Base-by-base conservation (phyloP, 1,140 invertebrate species). In the Zaprionus kolodkinae region DNA sequence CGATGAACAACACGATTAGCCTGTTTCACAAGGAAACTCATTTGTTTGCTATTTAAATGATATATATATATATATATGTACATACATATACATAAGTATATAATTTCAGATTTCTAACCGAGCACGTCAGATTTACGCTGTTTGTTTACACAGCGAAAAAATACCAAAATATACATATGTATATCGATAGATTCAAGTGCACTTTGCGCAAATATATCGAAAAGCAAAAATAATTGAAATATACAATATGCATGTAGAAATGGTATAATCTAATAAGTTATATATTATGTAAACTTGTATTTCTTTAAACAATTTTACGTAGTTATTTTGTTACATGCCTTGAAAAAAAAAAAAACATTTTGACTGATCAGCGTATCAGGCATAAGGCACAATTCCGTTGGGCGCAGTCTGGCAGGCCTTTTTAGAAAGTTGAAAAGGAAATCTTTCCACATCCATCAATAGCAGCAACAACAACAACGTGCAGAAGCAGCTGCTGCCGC, bases 391-490 rank as follows among this genome's bases (percentile, higher is more conserved):
- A 52, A 61, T 40, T 65, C 43, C 17, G 48, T 59, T 68, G 48
- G 62, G 43, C 57, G 30, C 64, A 54, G 38, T 27, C 36, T n/a
- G 43, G n/a, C 59, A 63, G 60, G 48, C 36, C 57, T 83, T 82
- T 66, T 82, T 83, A 79, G 80, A 82, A 82, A 82, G 81, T 83
- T 54, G 66, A 68, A 79, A 84, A 77, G 72, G 76, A 72, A 72
- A 76, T 76, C 56, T 76, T 61, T 76, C 73, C 45, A 45, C 40
- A 72, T 62, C 68, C 62, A 72, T 76, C 73, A 76, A 76, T 72
- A 60, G 56, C 57, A 71, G 17, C 25, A 61, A 35, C 60, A 66
- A 63, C 43, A 67, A 65, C 63, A 82, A 64, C 55, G 65, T 63
- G 67, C 57, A 71, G 81, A 45, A 55, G 76, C 80, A 84, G 81